Evolutionary conservation across 2,888 invertebrate genomes (phyloP).

Genomic region (Tenthredo scrophulariae): DNA sequence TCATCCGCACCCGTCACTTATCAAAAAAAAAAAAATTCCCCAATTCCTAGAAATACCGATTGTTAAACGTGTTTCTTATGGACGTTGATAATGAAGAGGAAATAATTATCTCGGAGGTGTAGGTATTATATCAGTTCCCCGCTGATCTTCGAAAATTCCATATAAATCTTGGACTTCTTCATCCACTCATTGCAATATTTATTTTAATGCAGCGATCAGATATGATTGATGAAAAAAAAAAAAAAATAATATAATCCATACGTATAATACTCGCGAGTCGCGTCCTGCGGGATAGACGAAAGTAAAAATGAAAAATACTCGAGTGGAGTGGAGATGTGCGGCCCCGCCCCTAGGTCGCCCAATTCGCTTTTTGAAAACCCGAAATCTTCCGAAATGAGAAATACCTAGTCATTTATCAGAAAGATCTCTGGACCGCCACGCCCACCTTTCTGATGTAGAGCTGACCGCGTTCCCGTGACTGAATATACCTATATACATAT

Average conservation of each 20-base stretch:
- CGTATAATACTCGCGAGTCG: neutral
- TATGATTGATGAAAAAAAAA: neutral
- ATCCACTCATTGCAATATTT: too few species aligned
- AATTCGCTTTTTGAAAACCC: constrained; percentile 50
- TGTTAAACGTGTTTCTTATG: neutral
- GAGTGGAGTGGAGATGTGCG: neutral
- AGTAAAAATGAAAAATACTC: constrained; percentile 35
- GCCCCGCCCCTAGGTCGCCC: constrained; percentile 32
- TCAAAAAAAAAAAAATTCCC: neutral
- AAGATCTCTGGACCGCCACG: constrained; percentile 64
- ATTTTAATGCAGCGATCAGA: neutral
- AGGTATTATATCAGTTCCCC: neutral
- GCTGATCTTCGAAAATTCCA: neutral
- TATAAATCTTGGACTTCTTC: neutral
- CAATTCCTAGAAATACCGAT: neutral
- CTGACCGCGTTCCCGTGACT: constrained; percentile 55
- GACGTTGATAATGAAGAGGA: neutral
- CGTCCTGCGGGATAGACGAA: neutral
- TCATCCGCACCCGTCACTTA: neutral
- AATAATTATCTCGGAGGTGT: neutral
- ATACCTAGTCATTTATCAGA: constrained; percentile 75
- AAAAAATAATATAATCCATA: neutral
- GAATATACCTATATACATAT: neutral
- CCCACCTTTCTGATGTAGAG: constrained; percentile 54
- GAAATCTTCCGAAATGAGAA: constrained; percentile 72